phyloP scores from a whole-genome alignment of 2,113 vertebrate genomes.

The Synchiropus splendidus region DNA sequence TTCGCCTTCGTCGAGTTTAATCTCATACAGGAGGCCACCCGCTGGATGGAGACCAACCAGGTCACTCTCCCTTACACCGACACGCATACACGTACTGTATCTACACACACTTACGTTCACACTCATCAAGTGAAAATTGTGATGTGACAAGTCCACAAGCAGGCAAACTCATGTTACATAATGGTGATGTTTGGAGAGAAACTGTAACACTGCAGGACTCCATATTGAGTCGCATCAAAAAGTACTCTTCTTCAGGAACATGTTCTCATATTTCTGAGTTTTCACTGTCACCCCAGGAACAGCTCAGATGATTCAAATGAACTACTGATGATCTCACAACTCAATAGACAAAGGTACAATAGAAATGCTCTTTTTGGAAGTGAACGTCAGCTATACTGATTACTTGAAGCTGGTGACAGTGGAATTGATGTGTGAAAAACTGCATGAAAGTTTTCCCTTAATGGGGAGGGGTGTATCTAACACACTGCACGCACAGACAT shows the following conservation, averaged over 20 bases:
- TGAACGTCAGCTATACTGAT: too few relatives aligned
- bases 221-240: background rate
- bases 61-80: slow-evolving; percentile 85
- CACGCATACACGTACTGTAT: slow-evolving; percentile 54
- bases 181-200: slow-evolving; percentile 4
- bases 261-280: slow-evolving; percentile 22
- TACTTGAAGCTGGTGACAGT: slow-evolving; percentile 25
- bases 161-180: slow-evolving; percentile 17
- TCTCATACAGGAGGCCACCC: slow-evolving; percentile 91
- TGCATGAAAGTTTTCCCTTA: slow-evolving; percentile 64
- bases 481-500: slow-evolving; percentile 33
- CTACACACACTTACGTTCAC: slow-evolving; percentile 29
- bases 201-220: too few relatives aligned
- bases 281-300: slow-evolving; percentile 23
- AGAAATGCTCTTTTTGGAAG: too few relatives aligned
- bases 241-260: slow-evolving; percentile 9
- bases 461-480: slow-evolving; percentile 59
- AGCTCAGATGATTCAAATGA: background rate
- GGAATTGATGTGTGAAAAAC: slow-evolving; percentile 35
- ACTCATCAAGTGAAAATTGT: background rate
- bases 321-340: too few relatives aligned
- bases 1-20: slow-evolving; percentile 97
- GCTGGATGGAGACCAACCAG: slow-evolving; percentile 96
- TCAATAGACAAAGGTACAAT: too few relatives aligned
- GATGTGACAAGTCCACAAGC: slow-evolving; percentile 21